phyloP scores from a whole-genome alignment of 2,888 invertebrate genomes.

The Eurytoma californica region DNA sequence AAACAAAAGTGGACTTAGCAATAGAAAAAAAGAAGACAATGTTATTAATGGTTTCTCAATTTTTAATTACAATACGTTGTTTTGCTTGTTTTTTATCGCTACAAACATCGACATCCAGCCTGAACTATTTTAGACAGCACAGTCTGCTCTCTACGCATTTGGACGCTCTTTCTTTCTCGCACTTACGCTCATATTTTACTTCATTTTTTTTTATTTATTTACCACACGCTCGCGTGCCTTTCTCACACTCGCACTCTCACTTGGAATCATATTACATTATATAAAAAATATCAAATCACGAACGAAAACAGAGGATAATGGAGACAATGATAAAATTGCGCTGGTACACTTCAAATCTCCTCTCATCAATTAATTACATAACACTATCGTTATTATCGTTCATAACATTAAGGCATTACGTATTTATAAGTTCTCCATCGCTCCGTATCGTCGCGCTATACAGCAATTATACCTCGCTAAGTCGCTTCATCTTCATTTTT shows the following conservation, averaged over 20 bases:
- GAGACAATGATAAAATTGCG: slow-evolving; percentile 65
- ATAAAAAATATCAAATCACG: slow-evolving; percentile 70
- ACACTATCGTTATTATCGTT: slow-evolving; percentile 73
- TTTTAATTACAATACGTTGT: slow-evolving; percentile 73
- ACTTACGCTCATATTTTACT: slow-evolving; percentile 19
- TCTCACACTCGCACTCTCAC: slow-evolving; percentile 50
- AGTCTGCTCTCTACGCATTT: slow-evolving; percentile 69
- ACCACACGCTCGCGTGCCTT: slow-evolving; percentile 23
- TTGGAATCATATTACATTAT: slow-evolving; percentile 63
- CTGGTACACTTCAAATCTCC: slow-evolving; percentile 51
- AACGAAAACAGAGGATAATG: slow-evolving; percentile 67
- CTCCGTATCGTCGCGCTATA: slow-evolving; percentile 66
- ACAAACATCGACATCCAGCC: slow-evolving; percentile 75
- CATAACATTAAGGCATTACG: slow-evolving; percentile 74
- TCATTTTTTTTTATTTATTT: slow-evolving; percentile 17
- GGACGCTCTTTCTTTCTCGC: slow-evolving; percentile 43
- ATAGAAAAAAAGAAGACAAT: slow-evolving; percentile 50
- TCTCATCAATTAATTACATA: slow-evolving; percentile 66
- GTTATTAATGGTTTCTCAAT: slow-evolving; percentile 70
- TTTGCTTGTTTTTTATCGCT: slow-evolving; percentile 70
- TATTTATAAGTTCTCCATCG: slow-evolving; percentile 71
- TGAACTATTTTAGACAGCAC: slow-evolving; percentile 74
- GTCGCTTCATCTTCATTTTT: slow-evolving; percentile 58
- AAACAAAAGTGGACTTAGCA: slow-evolving; percentile 16
- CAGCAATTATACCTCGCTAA: slow-evolving; percentile 70